Conservation (phyloP, 2,888 invertebrate genomes). For the Drosophila algonquin region DNA sequence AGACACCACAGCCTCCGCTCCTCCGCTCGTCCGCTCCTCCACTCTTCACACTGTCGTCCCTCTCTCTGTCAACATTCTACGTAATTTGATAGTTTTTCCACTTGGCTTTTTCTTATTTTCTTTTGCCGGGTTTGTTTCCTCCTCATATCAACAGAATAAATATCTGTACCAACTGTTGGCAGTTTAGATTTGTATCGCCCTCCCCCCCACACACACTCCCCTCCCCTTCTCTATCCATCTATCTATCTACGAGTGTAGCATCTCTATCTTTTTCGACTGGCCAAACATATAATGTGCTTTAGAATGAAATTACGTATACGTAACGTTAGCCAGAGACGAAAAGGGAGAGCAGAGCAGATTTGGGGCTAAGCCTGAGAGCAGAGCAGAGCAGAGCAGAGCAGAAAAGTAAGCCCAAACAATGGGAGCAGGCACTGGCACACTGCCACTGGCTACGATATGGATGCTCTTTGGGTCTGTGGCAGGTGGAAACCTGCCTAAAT, state of each 20-base stretch:
- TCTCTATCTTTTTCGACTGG: conserved; percentile 8
- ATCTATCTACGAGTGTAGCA: not conserved
- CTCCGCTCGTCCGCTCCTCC: not conserved
- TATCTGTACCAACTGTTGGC: conserved; percentile 57
- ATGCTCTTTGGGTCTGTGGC: conserved; percentile 18
- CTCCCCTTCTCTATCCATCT: conserved; percentile 20
- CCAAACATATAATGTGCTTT: conserved; percentile 60
- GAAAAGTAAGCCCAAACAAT: conserved; percentile 32
- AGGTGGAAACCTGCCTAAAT: conserved; percentile 28
- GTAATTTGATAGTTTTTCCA: conserved; percentile 79
- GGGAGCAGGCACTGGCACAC: conserved; percentile 2
- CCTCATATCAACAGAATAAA: conserved; percentile 59
- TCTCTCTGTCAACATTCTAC: conserved; percentile 65
- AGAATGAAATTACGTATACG: conserved; percentile 73
- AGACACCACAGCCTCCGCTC: not conserved
- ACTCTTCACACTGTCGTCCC: not conserved
- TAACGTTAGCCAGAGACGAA: conserved; percentile 33
- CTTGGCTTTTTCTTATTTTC: conserved; percentile 48
- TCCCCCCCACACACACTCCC: not conserved
- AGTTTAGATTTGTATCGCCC: conserved; percentile 51
- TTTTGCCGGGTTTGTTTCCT: conserved; percentile 9
- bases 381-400: conserved; percentile 2
- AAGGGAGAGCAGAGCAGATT: not conserved
- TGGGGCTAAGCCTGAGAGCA: not conserved
- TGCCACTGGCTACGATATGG: conserved; percentile 4